Evolutionary conservation across 2,888 invertebrate species (phyloP).

Genomic region (Erebia ligea): DNA sequence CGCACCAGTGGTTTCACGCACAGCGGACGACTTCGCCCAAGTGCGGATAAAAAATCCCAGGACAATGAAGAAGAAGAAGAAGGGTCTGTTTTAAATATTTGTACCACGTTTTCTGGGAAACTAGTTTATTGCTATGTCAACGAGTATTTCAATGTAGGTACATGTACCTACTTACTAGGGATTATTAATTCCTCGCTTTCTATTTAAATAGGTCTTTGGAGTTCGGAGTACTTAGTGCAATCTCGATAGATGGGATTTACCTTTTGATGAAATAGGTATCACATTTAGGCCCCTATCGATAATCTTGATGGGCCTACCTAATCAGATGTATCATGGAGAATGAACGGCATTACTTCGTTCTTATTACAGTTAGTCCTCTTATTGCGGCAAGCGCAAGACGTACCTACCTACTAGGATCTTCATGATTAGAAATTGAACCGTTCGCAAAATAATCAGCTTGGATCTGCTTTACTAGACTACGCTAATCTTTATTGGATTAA

Average conservation of each 20-base stretch:
- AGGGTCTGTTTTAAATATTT: slow-evolving; percentile 5
- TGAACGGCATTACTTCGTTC: neutral
- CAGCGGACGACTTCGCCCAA: no score
- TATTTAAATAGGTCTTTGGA: neutral
- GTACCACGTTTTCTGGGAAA: slow-evolving; percentile 10
- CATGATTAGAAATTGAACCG: neutral
- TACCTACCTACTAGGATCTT: neutral
- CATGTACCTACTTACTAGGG: no score
- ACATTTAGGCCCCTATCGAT: neutral
- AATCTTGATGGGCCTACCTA: neutral
- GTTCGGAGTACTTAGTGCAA: no score
- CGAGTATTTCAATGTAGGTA: neutral
- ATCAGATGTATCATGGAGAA: neutral
- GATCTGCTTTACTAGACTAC: neutral
- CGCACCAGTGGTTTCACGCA: no score
- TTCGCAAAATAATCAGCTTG: neutral
- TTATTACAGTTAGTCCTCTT: neutral
- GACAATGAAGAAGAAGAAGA: no score
- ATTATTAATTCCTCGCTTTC: neutral
- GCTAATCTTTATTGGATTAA: neutral
- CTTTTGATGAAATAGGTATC: neutral
- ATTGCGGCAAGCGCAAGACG: no score
- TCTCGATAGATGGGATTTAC: neutral
- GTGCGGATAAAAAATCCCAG: no score
- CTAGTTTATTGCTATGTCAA: neutral